Evolutionary conservation across 2,888 invertebrate genomes (phyloP), one percentile per base, ranked within the genome.

Genomic region (Melanostoma scalare): DNA sequence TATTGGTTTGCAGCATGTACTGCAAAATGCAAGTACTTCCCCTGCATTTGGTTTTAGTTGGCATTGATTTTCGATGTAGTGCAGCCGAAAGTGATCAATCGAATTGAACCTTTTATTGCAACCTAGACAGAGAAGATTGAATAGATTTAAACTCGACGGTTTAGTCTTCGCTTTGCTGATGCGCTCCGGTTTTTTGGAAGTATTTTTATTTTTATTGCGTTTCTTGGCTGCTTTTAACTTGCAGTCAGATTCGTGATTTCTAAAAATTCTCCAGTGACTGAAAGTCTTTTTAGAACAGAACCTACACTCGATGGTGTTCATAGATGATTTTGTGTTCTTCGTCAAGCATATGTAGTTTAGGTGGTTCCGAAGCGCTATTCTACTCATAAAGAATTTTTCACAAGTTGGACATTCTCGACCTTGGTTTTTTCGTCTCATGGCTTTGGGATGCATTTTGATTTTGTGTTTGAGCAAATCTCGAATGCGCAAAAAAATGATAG

Each of bases 351-450:
- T 88, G 86, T 89, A 90, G 30, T 88, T 89, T 80, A 88, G 87
- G 44, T 91, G 91, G 79, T 91, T 90, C n/a, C 86, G 89, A 20
- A 91, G 86, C 0, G 89, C 89, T 6, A 89, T 75, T n/a, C 89
- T 89, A 20, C 88, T 87, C 9, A 86, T 82, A 55, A 90, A 90
- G 4, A 87, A 85, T 42, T 88, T 89, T 52, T 86, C 77, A 67
- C 91, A 91, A 60, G 88, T 88, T 6, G 86, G 73, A 79, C 91
- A 91, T 38, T 86, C 87, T 3, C 86, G 48, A n/a, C 85, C 86
- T 3, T 56, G 72, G 30, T 65, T 79, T 44, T 78, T 58, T 3
- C 72, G 6, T 85, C 44, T 30, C 36, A 36, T n/a, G 3, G 10
- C 2, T 5, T 56, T 86, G 65, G 68, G 72, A 79, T 89, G 89